Evolutionary conservation across 2,797 vertebrate species (phyloP).

Genomic region (Pangasius larnaudii): DNA sequence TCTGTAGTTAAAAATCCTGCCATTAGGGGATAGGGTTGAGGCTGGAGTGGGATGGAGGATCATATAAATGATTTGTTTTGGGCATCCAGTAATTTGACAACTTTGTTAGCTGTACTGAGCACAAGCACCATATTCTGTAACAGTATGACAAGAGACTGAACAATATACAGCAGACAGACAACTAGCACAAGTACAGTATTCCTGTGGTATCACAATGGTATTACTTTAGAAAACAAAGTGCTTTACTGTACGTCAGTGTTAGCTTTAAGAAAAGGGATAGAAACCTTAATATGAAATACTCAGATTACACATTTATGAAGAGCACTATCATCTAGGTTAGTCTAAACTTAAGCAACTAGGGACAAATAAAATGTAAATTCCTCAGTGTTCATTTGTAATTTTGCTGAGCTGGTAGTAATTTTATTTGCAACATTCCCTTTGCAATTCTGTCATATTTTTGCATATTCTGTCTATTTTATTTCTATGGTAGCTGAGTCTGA

Average conservation of each 20-base stretch:
- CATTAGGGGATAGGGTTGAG: background rate
- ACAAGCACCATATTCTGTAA: constrained; percentile 40
- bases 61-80: constrained; percentile 4
- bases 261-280: constrained; percentile 27
- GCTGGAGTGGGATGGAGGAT: constrained; percentile 22
- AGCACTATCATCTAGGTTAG: background rate
- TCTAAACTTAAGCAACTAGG: background rate
- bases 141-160: constrained; percentile 38
- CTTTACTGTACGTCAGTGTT: constrained; percentile 52
- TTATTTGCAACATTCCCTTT: background rate
- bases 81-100: background rate
- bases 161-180: constrained; percentile 41
- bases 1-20: background rate
- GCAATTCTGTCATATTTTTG: background rate
- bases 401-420: background rate
- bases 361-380: background rate
- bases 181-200: constrained; percentile 43
- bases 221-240: constrained; percentile 55
- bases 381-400: background rate
- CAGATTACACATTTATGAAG: background rate
- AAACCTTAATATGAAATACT: background rate
- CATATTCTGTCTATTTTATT: constrained; percentile 3
- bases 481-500: constrained; percentile 35
- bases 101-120: background rate
- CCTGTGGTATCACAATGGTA: constrained; percentile 40